Evolutionary conservation across 2,113 vertebrate species (phyloP), one percentile per base, ranked within the genome.

Genomic region (Pionites leucogaster): DNA sequence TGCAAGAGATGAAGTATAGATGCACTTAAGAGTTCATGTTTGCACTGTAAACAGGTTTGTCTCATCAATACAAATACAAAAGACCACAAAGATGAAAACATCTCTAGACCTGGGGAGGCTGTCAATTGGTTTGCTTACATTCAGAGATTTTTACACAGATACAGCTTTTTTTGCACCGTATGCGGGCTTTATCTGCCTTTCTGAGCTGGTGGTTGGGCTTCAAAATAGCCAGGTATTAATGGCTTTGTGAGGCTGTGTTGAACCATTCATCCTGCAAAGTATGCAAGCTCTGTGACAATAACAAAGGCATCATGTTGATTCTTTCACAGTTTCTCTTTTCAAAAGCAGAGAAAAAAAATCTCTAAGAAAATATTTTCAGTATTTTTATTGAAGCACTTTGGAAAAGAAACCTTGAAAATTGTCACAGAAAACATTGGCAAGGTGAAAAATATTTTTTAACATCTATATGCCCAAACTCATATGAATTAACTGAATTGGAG

Each of bases 221-320:
- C 92, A 96, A 96, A 96, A 81, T 86, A 96, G 82, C 50, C 75
- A 82, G 2, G 1, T 91, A 90, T 84, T 93, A 94, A 93, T 87
- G 86, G 41, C 44, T 96, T 93, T 96, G 41, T 93, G 80, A 82
- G 84, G 80, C 88, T 91, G 77, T 49, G 90, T 88, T 86, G 62
- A 94, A 84, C 37, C 86, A 94, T 95, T 92, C 88, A 96, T 96
- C 83, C 83, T 75, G 62, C 41, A 91, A 95, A 93, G 86, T 82
- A 83, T 94, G 88, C 86, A 93, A 93, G 76, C 35, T 79, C 57
- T 75, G 39, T 92, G 86, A 92, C 90, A 96, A 87, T 86, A 41
- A 88, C 92, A 93, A 50, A 83, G 86, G 47, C 35, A 88, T 86
- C 90, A 83, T 44, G 90, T 81, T 0, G 69, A 29, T 97, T 96